Base-by-base conservation (phyloP, 1,140 invertebrate species). In the Bombus confusus region DNA sequence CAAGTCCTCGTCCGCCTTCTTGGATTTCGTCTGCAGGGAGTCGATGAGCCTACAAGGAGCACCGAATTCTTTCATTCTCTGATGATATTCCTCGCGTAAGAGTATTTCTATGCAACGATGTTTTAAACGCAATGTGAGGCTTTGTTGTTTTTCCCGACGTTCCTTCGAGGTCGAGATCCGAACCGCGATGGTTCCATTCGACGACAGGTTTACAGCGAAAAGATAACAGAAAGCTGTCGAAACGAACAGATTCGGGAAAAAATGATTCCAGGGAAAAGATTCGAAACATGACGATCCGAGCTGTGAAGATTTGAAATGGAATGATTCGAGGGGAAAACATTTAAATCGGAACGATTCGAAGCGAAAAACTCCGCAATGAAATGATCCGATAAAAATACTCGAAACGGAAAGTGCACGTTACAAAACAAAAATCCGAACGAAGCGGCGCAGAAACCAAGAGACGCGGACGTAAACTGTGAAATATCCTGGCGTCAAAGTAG, bases 1-100 rank as follows among this genome's bases (percentile, higher is more conserved):
- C 87, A 97, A 95, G 92, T 97, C 96, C 90, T 96, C 95, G 86
- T 93, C 95, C 91, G 96, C 95, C 92, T 96, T 96, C 87, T 95
- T 92, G 66, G 95, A 95, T 94, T 97, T 97, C 69, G 95, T 95
- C 85, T 94, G 94, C 85, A 97, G 92, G 64, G 95, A 95, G 86
- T 96, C 95, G 86, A 95, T 91, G 85, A 96, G 95, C 91, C 95
- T 96, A 91, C 37, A 91, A 90, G 10, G 68, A 90, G 25, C 64
- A 86, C 52, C 77, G 57, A 77, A 22, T 62, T 52, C 18, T 80
- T 62, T 80, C 34, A 39, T 80, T 41, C 39, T 6, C 34, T 37
- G 59, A 66, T 13, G n/a, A n/a, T 66, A 66, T 62, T n/a, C 28
- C 59, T 62, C 64, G n/a, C 6, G 15, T 22, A 34, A 34, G 15